phyloP scores from a whole-genome alignment of 2,797 vertebrate genomes.

The Lates japonicus region DNA sequence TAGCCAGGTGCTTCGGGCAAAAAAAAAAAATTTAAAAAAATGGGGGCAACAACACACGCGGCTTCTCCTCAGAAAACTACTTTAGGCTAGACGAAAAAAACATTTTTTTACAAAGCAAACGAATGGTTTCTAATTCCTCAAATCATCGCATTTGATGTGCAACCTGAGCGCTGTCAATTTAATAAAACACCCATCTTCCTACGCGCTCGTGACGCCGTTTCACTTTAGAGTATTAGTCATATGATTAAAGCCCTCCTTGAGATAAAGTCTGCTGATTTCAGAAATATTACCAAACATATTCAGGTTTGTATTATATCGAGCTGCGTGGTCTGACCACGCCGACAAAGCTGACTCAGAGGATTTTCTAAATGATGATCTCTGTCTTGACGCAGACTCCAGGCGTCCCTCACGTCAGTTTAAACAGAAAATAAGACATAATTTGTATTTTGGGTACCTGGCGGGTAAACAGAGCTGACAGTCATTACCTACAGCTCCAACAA shows the following conservation, averaged over 20 bases:
- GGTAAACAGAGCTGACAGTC: slow-evolving; percentile 62
- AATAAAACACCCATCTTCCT: too few relatives aligned
- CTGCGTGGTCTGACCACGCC: slow-evolving; percentile 37
- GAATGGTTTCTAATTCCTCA: slow-evolving; percentile 29
- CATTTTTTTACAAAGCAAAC: background rate
- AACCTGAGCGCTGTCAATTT: slow-evolving; percentile 15
- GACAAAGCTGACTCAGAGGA: slow-evolving; percentile 47
- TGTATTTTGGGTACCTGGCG: slow-evolving; percentile 73
- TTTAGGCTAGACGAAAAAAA: background rate
- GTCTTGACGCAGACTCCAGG: slow-evolving; percentile 60
- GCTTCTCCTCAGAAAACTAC: background rate
- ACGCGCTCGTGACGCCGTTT: slow-evolving; percentile 16
- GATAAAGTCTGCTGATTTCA: background rate
- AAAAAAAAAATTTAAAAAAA: too few relatives aligned
- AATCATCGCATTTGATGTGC: background rate
- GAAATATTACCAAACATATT: slow-evolving; percentile 23
- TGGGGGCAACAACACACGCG: background rate
- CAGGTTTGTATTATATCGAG: slow-evolving; percentile 18
- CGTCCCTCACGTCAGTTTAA: slow-evolving; percentile 48
- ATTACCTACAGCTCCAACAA: slow-evolving; percentile 34
- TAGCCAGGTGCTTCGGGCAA: background rate
- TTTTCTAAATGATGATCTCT: slow-evolving; percentile 57
- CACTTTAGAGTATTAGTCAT: background rate
- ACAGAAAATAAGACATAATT: slow-evolving; percentile 69
- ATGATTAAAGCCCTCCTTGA: slow-evolving; percentile 11